These are phyloP conservation scores for Ornithoptera alexandrae DNA, from an alignment of 2,888 invertebrate genomes.

Conservation along the genomic window DNA sequence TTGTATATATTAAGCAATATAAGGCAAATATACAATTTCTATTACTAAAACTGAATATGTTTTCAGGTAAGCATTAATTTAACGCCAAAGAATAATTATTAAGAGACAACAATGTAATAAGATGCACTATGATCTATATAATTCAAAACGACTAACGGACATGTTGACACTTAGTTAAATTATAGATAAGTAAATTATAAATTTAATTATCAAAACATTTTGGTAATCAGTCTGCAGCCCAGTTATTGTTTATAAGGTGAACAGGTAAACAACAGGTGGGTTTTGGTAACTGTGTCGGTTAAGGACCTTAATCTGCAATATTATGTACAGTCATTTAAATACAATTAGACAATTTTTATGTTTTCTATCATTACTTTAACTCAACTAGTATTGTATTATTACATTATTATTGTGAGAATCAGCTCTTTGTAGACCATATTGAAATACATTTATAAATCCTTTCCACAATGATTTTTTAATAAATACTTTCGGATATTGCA, in stretches of 20 bases:
- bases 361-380: too few relatives aligned
- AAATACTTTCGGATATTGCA: slow-evolving; percentile 5
- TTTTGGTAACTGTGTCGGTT: slow-evolving; percentile 27
- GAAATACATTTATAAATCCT: too few relatives aligned
- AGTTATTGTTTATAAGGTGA: slow-evolving; percentile 28
- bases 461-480: too few relatives aligned
- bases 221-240: slow-evolving; percentile 25
- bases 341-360: too few relatives aligned
- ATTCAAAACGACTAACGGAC: slow-evolving; percentile 9
- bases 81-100: not conserved
- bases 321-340: not conserved
- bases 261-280: slow-evolving; percentile 43
- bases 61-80: slow-evolving; percentile 54
- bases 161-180: slow-evolving; percentile 18
- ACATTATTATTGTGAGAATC: too few relatives aligned
- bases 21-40: not conserved
- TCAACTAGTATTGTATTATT: too few relatives aligned
- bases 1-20: too few relatives aligned
- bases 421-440: too few relatives aligned
- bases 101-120: not conserved
- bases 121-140: slow-evolving; percentile 2
- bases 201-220: slow-evolving; percentile 19
- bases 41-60: slow-evolving; percentile 38
- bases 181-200: slow-evolving; percentile 14
- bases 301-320: slow-evolving; percentile 22